A percentile compares a stretch with the other conserved stretches of the same genome.
Conservation (phyloP, 2,113 vertebrate species). For the Chamaea fasciata region DNA sequence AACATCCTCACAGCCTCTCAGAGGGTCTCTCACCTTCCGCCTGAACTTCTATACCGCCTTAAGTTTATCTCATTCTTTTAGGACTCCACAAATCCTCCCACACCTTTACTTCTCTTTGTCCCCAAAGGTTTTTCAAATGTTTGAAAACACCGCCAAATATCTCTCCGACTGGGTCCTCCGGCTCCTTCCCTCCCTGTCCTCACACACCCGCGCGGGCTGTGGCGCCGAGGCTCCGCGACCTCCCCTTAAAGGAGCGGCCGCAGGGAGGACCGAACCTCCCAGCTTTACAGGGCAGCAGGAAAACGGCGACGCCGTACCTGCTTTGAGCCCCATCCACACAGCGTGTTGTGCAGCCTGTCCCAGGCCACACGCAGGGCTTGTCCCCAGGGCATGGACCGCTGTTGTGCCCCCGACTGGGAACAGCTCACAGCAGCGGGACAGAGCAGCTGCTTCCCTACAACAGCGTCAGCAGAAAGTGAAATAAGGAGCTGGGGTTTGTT, state of each 20-base stretch:
- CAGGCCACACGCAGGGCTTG: too few relatives aligned
- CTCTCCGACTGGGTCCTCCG: rapidly evolving
- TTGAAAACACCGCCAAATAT: neutral
- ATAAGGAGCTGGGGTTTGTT: neutral
- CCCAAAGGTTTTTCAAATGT: neutral
- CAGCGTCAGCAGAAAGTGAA: neutral
- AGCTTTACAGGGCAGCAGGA: neutral
- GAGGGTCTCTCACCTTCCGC: rapidly evolving
- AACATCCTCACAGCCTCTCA: neutral
- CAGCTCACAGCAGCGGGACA: rapidly evolving
- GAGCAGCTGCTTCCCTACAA: neutral
- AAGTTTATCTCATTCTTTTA: neutral
- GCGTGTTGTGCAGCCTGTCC: too few relatives aligned
- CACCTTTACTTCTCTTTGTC: neutral
- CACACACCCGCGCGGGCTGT: rapidly evolving
- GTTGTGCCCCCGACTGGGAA: too few relatives aligned
- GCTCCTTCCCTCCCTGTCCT: too few relatives aligned
- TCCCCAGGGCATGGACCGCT: rapidly evolving
- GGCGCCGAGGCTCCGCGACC: rapidly evolving
- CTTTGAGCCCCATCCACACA: neutral
- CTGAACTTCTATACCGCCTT: neutral
- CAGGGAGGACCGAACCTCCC: rapidly evolving
- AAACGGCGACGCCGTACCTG: rapidly evolving
- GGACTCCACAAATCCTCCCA: neutral
- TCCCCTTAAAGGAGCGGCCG: rapidly evolving